Evolutionary conservation across 2,113 vertebrate genomes (phyloP).

Genomic region (Jacana jacana): DNA sequence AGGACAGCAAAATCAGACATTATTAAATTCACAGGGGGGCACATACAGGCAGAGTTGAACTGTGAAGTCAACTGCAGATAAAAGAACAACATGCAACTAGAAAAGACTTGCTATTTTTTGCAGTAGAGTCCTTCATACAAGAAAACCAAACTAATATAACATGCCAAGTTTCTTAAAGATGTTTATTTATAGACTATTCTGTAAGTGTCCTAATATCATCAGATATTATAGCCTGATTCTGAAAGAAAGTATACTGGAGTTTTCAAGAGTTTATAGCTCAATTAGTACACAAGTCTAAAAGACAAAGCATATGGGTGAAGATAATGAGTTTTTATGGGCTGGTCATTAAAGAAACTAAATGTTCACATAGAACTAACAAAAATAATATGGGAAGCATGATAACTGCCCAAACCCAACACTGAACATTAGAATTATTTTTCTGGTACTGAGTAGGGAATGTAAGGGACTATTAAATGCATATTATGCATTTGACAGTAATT

Average conservation of each 20-base stretch:
- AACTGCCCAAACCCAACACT: neutral
- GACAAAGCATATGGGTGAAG: rapidly evolving
- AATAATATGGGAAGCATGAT: neutral
- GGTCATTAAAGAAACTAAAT: neutral
- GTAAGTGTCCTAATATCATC: neutral
- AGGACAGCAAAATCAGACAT: neutral
- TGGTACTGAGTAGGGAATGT: neutral
- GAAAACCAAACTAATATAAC: neutral
- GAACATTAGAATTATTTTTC: neutral
- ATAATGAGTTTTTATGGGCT: neutral
- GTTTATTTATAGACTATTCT: neutral
- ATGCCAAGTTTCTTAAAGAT: neutral
- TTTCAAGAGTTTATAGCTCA: neutral
- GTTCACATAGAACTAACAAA: neutral
- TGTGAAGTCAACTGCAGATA: neutral
- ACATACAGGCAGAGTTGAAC: neutral
- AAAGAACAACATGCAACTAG: neutral
- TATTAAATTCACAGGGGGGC: neutral
- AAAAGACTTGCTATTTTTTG: neutral
- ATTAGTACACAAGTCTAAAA: neutral
- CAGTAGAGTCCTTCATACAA: neutral
- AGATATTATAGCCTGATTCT: neutral
- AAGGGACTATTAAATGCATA: neutral
- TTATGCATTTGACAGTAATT: neutral
- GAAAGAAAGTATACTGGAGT: neutral